A percentile compares a stretch with the other conserved stretches of the same genome.
These are phyloP conservation scores for Epizoanthus illoricatus DNA, from an alignment of 92 coral and sea anemone genomes.

Conservation along the genomic window DNA sequence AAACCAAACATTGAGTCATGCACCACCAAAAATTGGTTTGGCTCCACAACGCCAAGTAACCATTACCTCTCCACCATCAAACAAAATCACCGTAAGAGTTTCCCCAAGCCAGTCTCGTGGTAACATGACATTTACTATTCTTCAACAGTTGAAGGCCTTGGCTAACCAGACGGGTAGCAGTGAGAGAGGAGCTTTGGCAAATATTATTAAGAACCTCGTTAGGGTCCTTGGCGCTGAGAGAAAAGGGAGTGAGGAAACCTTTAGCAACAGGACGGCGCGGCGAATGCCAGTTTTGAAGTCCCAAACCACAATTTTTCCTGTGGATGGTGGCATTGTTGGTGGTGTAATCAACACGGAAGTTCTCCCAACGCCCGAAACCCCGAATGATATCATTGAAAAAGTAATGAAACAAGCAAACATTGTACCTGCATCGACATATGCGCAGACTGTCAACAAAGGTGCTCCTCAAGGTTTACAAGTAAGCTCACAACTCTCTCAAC, in stretches of 20 bases:
- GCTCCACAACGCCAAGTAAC: not conserved
- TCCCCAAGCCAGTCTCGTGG: not conserved
- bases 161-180: not conserved
- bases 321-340: constrained; percentile 22
- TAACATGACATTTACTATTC: not conserved
- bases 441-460: not conserved
- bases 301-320: constrained; percentile 28
- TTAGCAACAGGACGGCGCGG: not conserved
- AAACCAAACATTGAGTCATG: not conserved
- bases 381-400: not conserved
- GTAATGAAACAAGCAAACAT: not conserved
- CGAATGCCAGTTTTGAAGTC: not conserved
- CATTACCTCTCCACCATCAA: not conserved
- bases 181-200: constrained; percentile 23
- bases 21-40: not conserved
- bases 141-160: not conserved
- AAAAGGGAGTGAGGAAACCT: not conserved
- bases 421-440: not conserved
- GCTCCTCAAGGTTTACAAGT: not conserved
- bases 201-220: constrained; percentile 8
- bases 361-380: not conserved
- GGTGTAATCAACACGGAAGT: constrained; percentile 35
- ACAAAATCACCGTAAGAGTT: not conserved
- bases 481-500: not conserved
- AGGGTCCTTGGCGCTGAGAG: not conserved